These are phyloP conservation scores for Pitta sordida DNA, from an alignment of 2,113 vertebrate species.

Conservation along the genomic window DNA sequence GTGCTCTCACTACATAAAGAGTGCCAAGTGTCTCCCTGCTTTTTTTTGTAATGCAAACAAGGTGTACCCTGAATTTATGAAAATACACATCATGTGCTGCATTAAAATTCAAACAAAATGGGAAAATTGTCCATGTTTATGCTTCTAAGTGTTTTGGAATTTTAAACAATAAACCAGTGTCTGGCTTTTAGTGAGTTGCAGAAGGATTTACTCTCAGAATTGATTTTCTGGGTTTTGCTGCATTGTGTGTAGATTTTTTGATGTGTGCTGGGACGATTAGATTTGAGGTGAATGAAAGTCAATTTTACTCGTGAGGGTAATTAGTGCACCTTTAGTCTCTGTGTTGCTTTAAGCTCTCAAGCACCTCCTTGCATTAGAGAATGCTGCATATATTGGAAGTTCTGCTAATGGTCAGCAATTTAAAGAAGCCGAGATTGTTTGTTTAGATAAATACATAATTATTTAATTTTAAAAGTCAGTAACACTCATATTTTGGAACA, in stretches of 20 bases:
- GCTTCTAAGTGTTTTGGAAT: background rate
- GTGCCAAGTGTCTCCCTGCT: background rate
- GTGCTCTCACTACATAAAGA: accelerated
- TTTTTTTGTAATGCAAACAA: background rate
- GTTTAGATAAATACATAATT: background rate
- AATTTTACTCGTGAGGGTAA: background rate
- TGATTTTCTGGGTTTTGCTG: background rate
- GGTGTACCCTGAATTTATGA: background rate
- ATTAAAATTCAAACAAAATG: background rate
- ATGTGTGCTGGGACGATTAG: background rate
- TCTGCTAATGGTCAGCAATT: background rate
- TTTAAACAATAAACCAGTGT: background rate
- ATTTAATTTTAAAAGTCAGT: background rate
- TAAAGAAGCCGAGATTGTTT: background rate
- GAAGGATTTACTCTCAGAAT: background rate
- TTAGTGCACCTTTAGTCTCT: background rate
- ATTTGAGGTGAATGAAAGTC: background rate
- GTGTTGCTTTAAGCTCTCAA: background rate
- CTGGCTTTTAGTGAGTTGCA: background rate
- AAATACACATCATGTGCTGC: background rate
- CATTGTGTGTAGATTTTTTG: background rate
- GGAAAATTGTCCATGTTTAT: background rate
- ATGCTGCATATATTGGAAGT: background rate
- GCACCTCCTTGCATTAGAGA: background rate
- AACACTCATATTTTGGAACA: background rate